Evolutionary conservation across 2,888 invertebrate genomes (phyloP).

Genomic region (Nephrotoma appendiculata): DNA sequence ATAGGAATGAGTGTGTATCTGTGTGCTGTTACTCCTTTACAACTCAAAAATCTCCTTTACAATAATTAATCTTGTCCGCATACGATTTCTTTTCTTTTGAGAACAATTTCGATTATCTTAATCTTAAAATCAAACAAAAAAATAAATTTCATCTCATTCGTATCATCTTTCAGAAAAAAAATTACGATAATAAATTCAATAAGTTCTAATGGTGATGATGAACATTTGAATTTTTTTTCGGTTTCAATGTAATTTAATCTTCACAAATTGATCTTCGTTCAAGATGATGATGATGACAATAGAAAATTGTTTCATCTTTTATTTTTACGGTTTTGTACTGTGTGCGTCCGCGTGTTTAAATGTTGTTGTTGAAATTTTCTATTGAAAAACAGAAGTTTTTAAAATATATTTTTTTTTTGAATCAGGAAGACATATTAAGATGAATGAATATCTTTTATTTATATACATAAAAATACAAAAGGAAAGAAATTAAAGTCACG

Average conservation of each 20-base stretch:
- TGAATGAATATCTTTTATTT: not conserved
- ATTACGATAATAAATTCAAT: not conserved
- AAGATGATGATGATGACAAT: not conserved
- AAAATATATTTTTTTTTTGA: not conserved
- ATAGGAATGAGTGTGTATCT: no score
- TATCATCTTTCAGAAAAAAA: not conserved
- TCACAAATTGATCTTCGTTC: not conserved
- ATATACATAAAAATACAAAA: not conserved
- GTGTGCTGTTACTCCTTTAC: not conserved
- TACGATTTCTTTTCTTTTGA: not conserved
- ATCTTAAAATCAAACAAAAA: not conserved
- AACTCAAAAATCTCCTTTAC: not conserved
- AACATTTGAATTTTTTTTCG: not conserved
- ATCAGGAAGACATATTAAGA: not conserved
- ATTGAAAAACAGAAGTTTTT: not conserved
- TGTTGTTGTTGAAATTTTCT: not conserved
- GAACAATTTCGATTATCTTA: not conserved
- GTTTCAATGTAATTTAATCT: not conserved
- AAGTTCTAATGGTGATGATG: not conserved
- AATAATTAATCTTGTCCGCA: not conserved
- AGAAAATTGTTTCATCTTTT: not conserved
- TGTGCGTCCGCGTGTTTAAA: not conserved
- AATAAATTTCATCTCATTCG: not conserved
- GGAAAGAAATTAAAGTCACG: not conserved
- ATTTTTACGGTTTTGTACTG: not conserved